Conservation (phyloP, 2,113 vertebrate genomes). For the Tiliqua scincoides region DNA sequence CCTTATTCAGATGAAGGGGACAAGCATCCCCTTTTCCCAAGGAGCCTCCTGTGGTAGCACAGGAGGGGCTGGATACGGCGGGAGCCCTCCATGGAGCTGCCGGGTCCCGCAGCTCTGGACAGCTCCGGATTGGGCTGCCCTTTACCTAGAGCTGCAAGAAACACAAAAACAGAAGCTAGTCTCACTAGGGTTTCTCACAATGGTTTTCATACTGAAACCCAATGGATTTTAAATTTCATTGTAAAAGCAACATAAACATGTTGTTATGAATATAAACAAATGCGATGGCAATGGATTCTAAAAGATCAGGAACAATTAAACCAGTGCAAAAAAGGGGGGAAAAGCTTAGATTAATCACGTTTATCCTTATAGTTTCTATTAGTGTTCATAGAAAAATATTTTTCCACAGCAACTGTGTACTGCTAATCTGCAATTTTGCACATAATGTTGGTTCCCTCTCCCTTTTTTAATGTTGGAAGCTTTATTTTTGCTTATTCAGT, state of each 20-base stretch:
- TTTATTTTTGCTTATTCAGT: neutral
- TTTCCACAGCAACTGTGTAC: neutral
- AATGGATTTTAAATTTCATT: neutral
- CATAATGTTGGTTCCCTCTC: neutral
- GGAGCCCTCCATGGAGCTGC: too few species aligned
- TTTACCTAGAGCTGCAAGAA: too few species aligned
- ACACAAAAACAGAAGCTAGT: neutral
- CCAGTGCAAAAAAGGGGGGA: neutral
- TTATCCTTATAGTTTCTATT: too few species aligned
- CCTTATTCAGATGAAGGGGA: too few species aligned
- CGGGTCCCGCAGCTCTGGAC: too few species aligned
- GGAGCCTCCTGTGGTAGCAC: too few species aligned
- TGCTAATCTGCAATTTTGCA: neutral
- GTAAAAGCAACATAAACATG: neutral
- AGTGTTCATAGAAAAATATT: neutral
- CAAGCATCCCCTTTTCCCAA: too few species aligned
- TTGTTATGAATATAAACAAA: neutral
- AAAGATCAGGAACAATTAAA: neutral
- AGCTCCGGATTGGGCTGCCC: too few species aligned
- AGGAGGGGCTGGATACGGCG: too few species aligned
- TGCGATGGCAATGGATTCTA: neutral
- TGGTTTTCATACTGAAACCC: neutral
- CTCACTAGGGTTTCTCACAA: neutral
- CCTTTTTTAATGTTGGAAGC: neutral
- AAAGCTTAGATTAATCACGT: neutral